These are phyloP conservation scores for Albula goreensis DNA, from an alignment of 2,113 vertebrate species.

Conservation along the genomic window DNA sequence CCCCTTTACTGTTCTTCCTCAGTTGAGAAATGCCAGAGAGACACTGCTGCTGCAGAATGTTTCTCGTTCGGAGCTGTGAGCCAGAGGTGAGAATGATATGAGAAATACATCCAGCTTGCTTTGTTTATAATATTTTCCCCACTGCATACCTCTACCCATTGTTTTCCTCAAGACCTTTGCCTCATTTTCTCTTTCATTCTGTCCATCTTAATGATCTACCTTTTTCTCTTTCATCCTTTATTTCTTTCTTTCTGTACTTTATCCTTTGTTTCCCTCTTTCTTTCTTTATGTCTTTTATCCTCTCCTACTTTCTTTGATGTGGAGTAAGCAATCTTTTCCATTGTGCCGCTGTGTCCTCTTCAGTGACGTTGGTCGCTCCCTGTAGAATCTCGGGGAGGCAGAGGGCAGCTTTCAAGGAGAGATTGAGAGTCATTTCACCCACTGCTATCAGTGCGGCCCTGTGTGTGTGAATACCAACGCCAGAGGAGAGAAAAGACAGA, in stretches of 20 bases:
- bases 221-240: not conserved
- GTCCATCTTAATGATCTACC: constrained; percentile 6
- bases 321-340: not conserved
- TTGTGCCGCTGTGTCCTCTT: not conserved
- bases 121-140: not conserved
- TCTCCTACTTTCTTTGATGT: not conserved
- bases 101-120: not conserved
- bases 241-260: not conserved
- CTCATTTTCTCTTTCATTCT: not conserved
- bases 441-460: not conserved
- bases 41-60: not conserved
- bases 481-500: constrained; percentile 27
- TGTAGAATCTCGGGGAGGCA: constrained; percentile 7
- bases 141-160: not conserved
- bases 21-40: too few species aligned
- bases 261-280: not conserved
- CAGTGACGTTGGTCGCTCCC: not conserved
- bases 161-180: not conserved
- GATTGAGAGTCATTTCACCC: constrained; percentile 27
- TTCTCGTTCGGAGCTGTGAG: not conserved
- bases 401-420: constrained; percentile 27
- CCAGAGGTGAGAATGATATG: not conserved
- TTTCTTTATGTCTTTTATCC: not conserved
- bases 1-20: not conserved
- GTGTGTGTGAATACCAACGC: constrained; percentile 17